phyloP scores from a whole-genome alignment of 2,797 vertebrate species.

The Enteromius mattozi region DNA sequence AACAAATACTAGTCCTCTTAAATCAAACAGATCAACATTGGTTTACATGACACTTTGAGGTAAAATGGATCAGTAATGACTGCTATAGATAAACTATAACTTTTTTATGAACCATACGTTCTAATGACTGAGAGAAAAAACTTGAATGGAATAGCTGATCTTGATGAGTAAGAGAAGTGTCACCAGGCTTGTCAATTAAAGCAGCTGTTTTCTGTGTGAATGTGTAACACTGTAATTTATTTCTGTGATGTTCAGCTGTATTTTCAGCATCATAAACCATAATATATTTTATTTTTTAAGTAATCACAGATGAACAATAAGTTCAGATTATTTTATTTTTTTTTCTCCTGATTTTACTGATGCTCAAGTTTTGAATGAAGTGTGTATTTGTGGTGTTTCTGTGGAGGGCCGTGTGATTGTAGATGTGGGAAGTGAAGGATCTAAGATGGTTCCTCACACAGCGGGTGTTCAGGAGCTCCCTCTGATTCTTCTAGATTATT shows the following conservation, averaged over 20 bases:
- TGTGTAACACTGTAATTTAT: background rate
- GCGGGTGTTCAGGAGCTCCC: background rate
- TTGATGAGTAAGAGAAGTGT: background rate
- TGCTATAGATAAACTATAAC: background rate
- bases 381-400: too few relatives aligned
- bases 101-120: background rate
- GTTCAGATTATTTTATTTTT: too few relatives aligned
- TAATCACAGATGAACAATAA: too few relatives aligned
- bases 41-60: background rate
- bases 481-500: background rate
- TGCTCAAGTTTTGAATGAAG: too few relatives aligned
- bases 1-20: background rate
- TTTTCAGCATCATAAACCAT: background rate
- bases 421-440: too few relatives aligned
- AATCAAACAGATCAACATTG: background rate
- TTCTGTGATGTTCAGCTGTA: background rate
- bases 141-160: background rate
- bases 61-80: background rate
- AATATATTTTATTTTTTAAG: background rate
- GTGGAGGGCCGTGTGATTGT: too few relatives aligned
- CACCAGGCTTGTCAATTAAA: background rate
- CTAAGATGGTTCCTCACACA: background rate
- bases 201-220: background rate
- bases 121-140: background rate
- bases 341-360: too few relatives aligned